Evolutionary conservation across 2,888 invertebrate species (phyloP), one percentile per base, ranked within the genome.

Genomic region (Cantharis flavilabris): DNA sequence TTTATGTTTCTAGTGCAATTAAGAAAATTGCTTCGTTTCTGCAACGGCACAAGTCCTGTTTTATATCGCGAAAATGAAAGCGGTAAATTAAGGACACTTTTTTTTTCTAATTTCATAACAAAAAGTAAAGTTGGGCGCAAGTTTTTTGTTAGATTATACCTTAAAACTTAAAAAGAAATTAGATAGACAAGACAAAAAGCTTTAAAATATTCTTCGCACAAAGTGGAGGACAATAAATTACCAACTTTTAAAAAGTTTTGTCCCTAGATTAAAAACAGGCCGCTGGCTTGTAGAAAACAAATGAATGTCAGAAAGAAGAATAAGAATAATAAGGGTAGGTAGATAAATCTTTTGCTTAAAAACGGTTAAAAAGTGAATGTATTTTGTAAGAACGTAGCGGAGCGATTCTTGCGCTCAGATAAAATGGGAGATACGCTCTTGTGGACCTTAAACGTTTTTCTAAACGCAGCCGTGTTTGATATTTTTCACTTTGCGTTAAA

Each of bases 191-290:
- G 70, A 75, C 78, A 71, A 78, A 78, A 75, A 77, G 75, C 75
- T 69, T 72, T 71, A 72, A 74, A 75, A 75, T 78, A 78, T 73
- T 75, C 77, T 75, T 75, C 78, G 65, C 72, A 62, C 69, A 75
- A 73, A 76, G 71, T 73, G 28, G 69, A 75, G 64, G 78, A 83
- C 84, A 83, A 86, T 87, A 88, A 88, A 87, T 88, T 86, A 86
- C 85, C 82, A 86, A 87, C 84, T 86, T 87, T 86, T 85, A 85
- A 86, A 87, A 87, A 87, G 85, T 87, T 88, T 86, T 84, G 84
- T 86, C 85, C 84, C 85, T 83, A 87, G 88, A 88, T 88, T 88
- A 88, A 88, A 88, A 88, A 88, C 88, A 87, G 87, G 87, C 87
- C 88, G 87, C 86, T 86, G 86, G 87, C 86, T 86, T 86, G 86